Evolutionary conservation across 2,888 invertebrate species (phyloP).

Genomic region (Lasius platythorax): DNA sequence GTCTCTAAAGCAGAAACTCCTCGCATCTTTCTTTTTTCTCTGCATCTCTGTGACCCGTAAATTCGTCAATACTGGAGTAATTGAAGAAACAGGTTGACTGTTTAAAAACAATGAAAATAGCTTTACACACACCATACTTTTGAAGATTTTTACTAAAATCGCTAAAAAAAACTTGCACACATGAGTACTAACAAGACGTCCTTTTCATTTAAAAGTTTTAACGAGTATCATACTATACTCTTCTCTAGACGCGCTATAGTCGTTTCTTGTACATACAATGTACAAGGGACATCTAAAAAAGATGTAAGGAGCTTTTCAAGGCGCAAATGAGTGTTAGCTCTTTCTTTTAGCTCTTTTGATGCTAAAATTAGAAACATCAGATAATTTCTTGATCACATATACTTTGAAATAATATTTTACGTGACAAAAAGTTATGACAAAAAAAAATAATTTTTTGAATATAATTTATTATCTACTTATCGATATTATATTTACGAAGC

Average conservation of each 20-base stretch:
- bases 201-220: constrained; percentile 53
- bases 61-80: not conserved
- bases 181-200: constrained; percentile 36
- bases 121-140: not conserved
- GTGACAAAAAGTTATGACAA: not conserved
- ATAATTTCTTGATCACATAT: not conserved
- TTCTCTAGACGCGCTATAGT: not conserved
- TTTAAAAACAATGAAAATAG: not conserved
- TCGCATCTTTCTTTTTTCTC: not conserved
- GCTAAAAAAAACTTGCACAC: constrained; percentile 36
- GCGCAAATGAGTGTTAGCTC: constrained; percentile 6
- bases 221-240: constrained; percentile 40
- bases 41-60: not conserved
- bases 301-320: not conserved
- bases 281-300: not conserved
- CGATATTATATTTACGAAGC: not conserved
- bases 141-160: constrained; percentile 23
- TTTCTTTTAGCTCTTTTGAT: not conserved
- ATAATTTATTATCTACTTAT: not conserved
- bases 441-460: not conserved
- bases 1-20: not conserved
- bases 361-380: not conserved
- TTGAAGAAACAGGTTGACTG: not conserved
- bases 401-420: not conserved
- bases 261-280: not conserved